These are phyloP conservation scores for Heterocephalus glaber DNA, from an alignment of 2,113 vertebrate genomes.

Conservation along the genomic window DNA sequence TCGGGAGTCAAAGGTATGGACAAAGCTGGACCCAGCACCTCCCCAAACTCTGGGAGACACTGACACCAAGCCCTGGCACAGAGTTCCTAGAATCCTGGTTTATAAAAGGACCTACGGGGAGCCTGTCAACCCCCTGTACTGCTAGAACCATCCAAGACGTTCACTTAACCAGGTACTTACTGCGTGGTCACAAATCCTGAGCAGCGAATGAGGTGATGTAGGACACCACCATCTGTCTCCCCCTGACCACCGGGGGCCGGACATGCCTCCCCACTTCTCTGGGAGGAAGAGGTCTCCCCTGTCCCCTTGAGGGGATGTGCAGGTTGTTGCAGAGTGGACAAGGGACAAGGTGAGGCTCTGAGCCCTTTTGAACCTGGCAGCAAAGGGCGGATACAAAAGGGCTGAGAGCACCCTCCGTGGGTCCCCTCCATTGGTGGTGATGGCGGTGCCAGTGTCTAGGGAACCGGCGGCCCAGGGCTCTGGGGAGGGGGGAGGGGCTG, in stretches of 20 bases:
- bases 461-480: constrained; percentile 75
- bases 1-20: neutral
- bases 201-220: neutral
- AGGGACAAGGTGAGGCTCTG: constrained; percentile 79
- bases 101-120: neutral
- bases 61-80: neutral
- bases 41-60: neutral
- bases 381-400: constrained; percentile 83
- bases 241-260: neutral
- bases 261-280: neutral
- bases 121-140: accelerated
- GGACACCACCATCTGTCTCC: neutral
- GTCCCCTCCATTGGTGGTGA: neutral
- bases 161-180: neutral
- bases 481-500: constrained; percentile 75
- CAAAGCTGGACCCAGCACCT: neutral
- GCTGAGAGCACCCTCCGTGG: constrained; percentile 79
- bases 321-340: constrained; percentile 31
- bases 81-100: neutral
- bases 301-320: neutral
- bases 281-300: neutral
- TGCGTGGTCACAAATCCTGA: neutral
- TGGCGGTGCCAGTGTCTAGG: neutral
- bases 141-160: neutral
- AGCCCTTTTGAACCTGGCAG: constrained; percentile 81